Evolutionary conservation across 2,797 vertebrate genomes (phyloP), one percentile per base, ranked within the genome.

Genomic region (Euphonia xanthogaster): DNA sequence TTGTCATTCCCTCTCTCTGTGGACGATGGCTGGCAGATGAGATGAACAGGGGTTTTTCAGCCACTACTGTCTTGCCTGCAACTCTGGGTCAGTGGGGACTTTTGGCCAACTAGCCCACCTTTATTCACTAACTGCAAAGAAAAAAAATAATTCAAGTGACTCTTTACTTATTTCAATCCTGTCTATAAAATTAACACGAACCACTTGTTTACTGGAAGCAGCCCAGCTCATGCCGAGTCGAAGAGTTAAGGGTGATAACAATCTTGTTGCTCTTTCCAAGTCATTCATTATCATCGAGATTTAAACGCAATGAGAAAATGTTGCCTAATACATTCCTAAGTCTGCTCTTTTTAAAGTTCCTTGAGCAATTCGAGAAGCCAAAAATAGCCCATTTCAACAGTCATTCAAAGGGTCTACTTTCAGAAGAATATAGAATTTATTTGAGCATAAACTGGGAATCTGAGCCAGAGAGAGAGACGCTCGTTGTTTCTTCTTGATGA

Each of bases 111-210:
- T 83, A 91, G 77, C 51, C 67, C 73, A 48, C 45, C 47, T 68
- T 92, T 94, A 75, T 94, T 95, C 80, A 91, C 33, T 86, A 90
- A 45, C 48, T 75, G 23, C 61, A 71, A 70, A 77, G 50, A 63
- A 62, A 93, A n/a, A n/a, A 16, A 74, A 53, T 7, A 77, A 75
- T 39, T 87, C 20, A 33, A 63, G 73, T 60, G 77, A 25, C 57
- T 86, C 50, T 86, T 81, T 58, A 25, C 35, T 57, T 87, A 57
- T 35, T 83, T 87, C 89, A 81, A 82, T 96, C 70, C 45, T 28
- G 42, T 55, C 15, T 53, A 1, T 42, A 79, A 92, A 77, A 78
- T 70, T 44, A 71, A 42, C 66, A 78, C 22, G n/a, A 81, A 31
- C 66, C 31, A 15, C 37, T 88, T 76, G 66, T 85, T 93, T 86